Evolutionary conservation across 2,797 vertebrate genomes (phyloP).

Genomic region (Rhabdomys pumilio): DNA sequence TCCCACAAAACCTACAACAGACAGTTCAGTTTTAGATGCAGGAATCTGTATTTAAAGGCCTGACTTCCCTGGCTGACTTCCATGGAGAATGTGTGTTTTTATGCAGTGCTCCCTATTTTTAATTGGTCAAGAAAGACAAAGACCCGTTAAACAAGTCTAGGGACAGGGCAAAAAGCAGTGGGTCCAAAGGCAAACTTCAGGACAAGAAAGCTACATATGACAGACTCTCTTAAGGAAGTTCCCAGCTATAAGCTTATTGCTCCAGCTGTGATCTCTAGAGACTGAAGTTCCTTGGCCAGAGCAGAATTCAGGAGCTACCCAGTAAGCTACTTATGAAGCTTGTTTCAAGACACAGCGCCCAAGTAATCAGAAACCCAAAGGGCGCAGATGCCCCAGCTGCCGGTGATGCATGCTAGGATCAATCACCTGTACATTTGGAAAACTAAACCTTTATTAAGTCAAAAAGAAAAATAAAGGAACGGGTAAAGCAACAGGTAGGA

Average conservation of each 20-base stretch:
- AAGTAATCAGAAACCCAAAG: background rate
- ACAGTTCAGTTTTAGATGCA: background rate
- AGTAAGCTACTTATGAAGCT: background rate
- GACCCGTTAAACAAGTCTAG: background rate
- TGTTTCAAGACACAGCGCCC: background rate
- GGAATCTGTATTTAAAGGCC: constrained; percentile 31
- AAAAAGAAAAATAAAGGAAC: background rate
- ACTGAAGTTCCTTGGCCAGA: background rate
- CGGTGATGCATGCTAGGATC: background rate
- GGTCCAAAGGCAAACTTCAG: background rate
- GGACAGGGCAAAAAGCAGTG: background rate
- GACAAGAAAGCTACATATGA: background rate
- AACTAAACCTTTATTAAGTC: background rate
- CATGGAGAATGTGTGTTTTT: background rate
- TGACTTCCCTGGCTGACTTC: background rate
- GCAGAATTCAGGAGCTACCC: background rate
- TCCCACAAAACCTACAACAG: background rate
- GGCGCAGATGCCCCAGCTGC: background rate
- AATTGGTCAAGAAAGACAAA: background rate
- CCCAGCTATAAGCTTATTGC: background rate
- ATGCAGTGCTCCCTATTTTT: too few relatives aligned
- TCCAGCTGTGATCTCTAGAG: background rate
- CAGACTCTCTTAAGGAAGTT: background rate
- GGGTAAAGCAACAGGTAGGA: background rate
- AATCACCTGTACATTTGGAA: background rate